Percentiles rank a stretch among this genome's conserved stretches.
These are phyloP conservation scores for Heliconius charithonia DNA, from an alignment of 2,888 invertebrate species.

Conservation along the genomic window DNA sequence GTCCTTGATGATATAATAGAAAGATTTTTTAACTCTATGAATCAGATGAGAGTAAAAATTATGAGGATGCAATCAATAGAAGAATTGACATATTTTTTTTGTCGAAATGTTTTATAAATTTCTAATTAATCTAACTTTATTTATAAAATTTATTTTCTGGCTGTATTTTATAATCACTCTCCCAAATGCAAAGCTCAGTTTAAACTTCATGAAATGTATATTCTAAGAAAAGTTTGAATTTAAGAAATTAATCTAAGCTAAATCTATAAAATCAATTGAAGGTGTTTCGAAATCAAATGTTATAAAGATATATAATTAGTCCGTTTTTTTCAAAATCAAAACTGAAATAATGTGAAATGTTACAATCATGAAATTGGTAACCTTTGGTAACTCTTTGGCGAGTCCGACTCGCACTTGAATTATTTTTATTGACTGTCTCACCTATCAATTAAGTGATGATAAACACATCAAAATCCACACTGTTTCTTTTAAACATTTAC, in stretches of 20 bases:
- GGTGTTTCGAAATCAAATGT: not conserved
- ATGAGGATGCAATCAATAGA: too few relatives aligned
- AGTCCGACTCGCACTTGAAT: not conserved
- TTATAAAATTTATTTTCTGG: too few relatives aligned
- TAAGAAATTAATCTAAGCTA: not conserved
- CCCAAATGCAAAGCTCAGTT: too few relatives aligned
- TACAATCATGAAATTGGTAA: not conserved
- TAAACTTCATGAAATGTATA: too few relatives aligned
- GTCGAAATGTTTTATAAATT: too few relatives aligned
- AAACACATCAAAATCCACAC: constrained; percentile 1
- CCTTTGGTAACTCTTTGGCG: not conserved
- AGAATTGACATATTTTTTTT: too few relatives aligned
- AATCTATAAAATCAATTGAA: not conserved
- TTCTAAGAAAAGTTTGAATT: too few relatives aligned
- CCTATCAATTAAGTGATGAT: not conserved
- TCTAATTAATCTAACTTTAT: too few relatives aligned
- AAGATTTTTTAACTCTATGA: too few relatives aligned
- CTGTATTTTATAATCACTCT: too few relatives aligned
- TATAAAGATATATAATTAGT: not conserved
- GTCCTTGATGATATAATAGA: too few relatives aligned
- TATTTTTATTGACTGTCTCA: not conserved
- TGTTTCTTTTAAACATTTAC: not conserved
- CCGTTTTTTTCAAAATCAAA: not conserved
- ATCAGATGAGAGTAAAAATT: too few relatives aligned
- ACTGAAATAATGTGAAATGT: not conserved